Base-by-base conservation (phyloP, 2,797 vertebrate species). In the Gallinago solitaria region DNA sequence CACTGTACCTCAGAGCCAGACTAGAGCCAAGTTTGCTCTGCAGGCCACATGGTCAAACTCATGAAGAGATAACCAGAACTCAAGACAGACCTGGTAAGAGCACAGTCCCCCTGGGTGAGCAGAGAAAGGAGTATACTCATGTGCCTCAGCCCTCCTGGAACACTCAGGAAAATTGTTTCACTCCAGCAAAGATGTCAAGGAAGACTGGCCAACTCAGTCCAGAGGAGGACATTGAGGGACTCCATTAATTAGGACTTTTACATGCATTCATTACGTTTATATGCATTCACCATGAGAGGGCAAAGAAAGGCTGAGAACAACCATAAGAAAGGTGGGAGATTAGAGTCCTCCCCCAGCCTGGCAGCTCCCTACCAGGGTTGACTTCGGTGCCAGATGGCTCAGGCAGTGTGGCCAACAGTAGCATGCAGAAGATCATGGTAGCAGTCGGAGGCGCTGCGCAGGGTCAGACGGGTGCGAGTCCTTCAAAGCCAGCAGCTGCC, bases 401-500 rank as follows among this genome's bases (percentile, higher is more conserved):
- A 61, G 98, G 98, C 96, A 99, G 96, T 91, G 98, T 94, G 79
- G 92, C 95, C 91, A 98, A 95, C 97, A 99, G 98, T 89, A 99
- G 98, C 97, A 99, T 96, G 97, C 98, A 98, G 97, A 99, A 97
- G 98, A 98, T 98, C 98, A 99, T 99, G 97, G 97, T 99, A 98
- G 98, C 98, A 96, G 43, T 68, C 30, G 92, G 87, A 95, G 82
- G 67, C 1, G 12, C 79, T 47, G 78, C 12, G 7, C 84, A 81
- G 96, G 97, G 97, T 97, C 97, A 90, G 95, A 92, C 18, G 83
- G 87, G 82, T 32, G 27, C 7, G 9, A 86, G 68, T 95, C 89
- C 81, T 92, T 85, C 86, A 89, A 30, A 28, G 82, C 64, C 88
- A 78, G 89, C 83, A 83, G 90, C 83, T 93, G 95, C 90, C 97